Conservation (phyloP, 2,113 vertebrate genomes). For the Salminus brasiliensis region DNA sequence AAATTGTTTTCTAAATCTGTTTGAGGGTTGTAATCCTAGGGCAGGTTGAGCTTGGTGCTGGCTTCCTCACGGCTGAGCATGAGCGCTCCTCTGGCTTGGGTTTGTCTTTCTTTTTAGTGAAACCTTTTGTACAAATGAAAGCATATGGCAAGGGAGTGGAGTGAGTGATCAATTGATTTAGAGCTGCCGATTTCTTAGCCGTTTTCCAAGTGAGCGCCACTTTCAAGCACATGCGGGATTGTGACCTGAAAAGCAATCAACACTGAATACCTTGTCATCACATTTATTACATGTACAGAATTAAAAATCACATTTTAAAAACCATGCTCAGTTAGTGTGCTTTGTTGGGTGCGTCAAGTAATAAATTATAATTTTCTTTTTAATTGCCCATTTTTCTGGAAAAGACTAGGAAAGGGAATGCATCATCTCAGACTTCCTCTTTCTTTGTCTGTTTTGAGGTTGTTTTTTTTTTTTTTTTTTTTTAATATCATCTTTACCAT, state of each 20-base stretch:
- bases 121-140: conserved; percentile 47
- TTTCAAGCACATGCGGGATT: conserved; percentile 52
- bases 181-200: conserved; percentile 37
- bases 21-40: conserved; percentile 34
- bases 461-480: background rate
- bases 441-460: background rate
- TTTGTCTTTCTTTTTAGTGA: conserved; percentile 38
- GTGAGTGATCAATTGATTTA: conserved; percentile 12
- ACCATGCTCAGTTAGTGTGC: conserved; percentile 59
- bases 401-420: background rate
- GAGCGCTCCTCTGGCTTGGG: background rate
- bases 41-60: background rate
- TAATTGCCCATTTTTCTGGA: background rate
- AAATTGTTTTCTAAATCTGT: conserved; percentile 43
- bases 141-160: conserved; percentile 29
- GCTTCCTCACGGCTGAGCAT: background rate
- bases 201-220: conserved; percentile 8
- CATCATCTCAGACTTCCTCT: background rate
- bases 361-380: too few species aligned
- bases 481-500: background rate
- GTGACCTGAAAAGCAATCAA: conserved; percentile 57
- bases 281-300: conserved; percentile 80
- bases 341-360: conserved; percentile 48
- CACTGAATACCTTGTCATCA: conserved; percentile 67
- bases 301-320: conserved; percentile 73